phyloP scores from a whole-genome alignment of 2,797 vertebrate genomes.

The Buceros bicornis region DNA sequence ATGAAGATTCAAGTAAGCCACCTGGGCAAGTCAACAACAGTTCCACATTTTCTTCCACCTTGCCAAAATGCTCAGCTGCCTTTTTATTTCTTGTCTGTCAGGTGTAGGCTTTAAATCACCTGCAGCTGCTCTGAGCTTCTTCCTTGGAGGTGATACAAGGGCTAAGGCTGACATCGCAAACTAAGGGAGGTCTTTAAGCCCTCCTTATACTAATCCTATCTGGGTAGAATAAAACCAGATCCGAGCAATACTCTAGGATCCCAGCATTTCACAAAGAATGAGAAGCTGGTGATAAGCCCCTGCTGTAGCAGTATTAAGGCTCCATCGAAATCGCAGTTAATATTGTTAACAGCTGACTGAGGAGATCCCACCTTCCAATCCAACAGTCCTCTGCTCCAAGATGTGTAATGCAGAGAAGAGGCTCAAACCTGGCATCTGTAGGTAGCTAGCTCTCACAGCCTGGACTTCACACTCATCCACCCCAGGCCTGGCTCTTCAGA shows the following conservation, averaged over 20 bases:
- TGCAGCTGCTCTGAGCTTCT: neutral
- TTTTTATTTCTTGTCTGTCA: neutral
- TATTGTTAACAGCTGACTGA: neutral
- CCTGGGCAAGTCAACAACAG: neutral
- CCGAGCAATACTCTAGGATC: neutral
- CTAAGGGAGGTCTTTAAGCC: neutral
- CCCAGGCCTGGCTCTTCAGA: neutral
- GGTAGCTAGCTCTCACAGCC: neutral
- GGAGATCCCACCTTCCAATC: neutral
- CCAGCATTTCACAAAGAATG: neutral
- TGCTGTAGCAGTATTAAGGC: neutral
- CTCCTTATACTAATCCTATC: neutral
- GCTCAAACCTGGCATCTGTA: neutral
- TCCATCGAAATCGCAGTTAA: neutral
- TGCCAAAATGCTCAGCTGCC: neutral
- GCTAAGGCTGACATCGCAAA: neutral
- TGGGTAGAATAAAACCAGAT: neutral
- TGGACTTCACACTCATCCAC: neutral
- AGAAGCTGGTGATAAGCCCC: neutral
- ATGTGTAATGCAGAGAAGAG: neutral
- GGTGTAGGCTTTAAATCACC: neutral
- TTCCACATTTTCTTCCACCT: neutral
- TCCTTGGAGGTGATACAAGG: neutral
- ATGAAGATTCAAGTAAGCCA: neutral
- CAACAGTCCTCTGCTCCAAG: neutral